Percentiles rank a stretch among this genome's conserved stretches.
phyloP scores from a whole-genome alignment of 2,797 vertebrate species.

The Lepus oiostolus region DNA sequence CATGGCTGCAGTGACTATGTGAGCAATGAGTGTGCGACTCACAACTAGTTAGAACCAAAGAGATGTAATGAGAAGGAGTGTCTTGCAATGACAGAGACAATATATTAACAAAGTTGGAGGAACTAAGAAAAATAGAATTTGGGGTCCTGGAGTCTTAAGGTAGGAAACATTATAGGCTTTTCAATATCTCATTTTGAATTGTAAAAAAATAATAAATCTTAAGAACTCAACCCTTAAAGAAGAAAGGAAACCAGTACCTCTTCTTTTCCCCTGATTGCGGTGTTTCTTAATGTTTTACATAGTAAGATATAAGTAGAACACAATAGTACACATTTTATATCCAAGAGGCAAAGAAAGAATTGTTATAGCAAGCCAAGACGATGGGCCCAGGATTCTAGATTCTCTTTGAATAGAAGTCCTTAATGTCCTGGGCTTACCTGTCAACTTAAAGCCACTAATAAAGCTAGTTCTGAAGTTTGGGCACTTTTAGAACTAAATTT shows the following conservation, averaged over 20 bases:
- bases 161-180: not conserved
- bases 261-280: not conserved
- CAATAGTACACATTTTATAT: not conserved
- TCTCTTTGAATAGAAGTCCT: not conserved
- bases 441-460: not conserved
- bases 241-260: not conserved
- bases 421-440: not conserved
- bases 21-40: not conserved
- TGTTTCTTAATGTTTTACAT: conserved; percentile 18
- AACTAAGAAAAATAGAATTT: conserved; percentile 27
- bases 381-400: not conserved
- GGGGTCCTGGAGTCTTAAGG: not conserved
- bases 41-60: not conserved
- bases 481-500: not conserved
- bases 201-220: not conserved
- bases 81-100: not conserved
- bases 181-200: not conserved
- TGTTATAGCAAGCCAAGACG: not conserved
- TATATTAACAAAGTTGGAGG: not conserved
- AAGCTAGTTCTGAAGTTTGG: conserved; percentile 1
- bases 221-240: not conserved
- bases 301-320: not conserved
- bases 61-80: not conserved
- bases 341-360: not conserved
- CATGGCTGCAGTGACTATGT: not conserved